Conservation (phyloP, 2,113 vertebrate species). For the Phylloscopus trochilus region DNA sequence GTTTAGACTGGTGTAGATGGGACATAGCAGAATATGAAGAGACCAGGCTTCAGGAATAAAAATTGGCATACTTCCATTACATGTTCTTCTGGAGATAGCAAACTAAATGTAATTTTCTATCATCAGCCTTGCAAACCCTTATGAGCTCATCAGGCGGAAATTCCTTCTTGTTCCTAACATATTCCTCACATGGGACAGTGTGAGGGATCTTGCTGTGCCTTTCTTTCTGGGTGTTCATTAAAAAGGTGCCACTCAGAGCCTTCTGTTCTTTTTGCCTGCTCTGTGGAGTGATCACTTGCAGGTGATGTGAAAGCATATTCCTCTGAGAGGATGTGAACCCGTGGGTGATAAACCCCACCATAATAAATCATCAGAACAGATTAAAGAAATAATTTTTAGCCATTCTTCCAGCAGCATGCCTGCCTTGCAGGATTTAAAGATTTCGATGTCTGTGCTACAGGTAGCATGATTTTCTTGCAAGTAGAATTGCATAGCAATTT, state of each 20-base stretch:
- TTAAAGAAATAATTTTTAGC: background rate
- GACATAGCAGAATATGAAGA: slow-evolving; percentile 66
- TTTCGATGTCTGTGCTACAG: background rate
- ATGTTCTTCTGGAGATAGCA: background rate
- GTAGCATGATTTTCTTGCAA: background rate
- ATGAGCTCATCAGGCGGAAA: background rate
- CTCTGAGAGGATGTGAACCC: background rate
- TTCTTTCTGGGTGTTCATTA: background rate
- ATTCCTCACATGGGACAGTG: background rate
- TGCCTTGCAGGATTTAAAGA: background rate
- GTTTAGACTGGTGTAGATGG: slow-evolving; percentile 62
- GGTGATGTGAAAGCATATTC: background rate
- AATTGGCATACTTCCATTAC: background rate
- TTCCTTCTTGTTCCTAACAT: background rate
- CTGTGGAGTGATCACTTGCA: background rate
- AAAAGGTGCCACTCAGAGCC: background rate
- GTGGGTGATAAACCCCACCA: background rate
- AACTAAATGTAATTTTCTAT: background rate
- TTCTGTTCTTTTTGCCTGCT: background rate
- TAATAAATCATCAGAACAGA: background rate
- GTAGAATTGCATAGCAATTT: background rate
- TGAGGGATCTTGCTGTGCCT: background rate
- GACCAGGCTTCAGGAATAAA: slow-evolving; percentile 29
- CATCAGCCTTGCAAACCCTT: background rate
- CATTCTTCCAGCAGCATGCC: background rate